phyloP scores from a whole-genome alignment of 37 sponge, comb jelly and placozoan genomes.

The Sycon ciliatum region DNA sequence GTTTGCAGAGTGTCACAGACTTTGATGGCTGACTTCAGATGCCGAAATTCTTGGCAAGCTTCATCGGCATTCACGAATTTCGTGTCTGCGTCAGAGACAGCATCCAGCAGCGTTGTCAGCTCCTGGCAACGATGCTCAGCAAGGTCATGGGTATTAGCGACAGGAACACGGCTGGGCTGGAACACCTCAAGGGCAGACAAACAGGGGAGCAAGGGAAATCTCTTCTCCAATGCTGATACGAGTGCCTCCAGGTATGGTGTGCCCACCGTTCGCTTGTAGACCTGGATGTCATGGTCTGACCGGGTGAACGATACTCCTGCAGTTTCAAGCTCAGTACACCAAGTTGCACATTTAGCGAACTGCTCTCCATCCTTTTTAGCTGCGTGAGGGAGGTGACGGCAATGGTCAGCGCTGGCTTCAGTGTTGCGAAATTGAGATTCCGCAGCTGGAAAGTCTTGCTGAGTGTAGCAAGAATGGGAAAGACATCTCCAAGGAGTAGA shows the following conservation, averaged over 20 bases:
- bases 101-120: not conserved
- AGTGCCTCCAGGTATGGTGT: not conserved
- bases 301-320: too few relatives aligned
- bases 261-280: not conserved
- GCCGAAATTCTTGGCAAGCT: not conserved
- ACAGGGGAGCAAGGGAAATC: not conserved
- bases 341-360: too few relatives aligned
- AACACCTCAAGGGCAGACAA: not conserved
- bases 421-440: not conserved
- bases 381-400: not conserved
- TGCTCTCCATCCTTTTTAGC: too few relatives aligned
- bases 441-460: not conserved
- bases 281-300: not conserved
- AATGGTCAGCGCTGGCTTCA: not conserved
- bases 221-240: not conserved
- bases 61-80: not conserved
- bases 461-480: not conserved
- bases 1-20: not conserved
- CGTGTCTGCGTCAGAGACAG: not conserved
- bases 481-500: not conserved
- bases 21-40: not conserved
- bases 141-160: not conserved
- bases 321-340: too few relatives aligned
- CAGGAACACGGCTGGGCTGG: not conserved
- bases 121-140: not conserved